Conservation (phyloP, 1,140 invertebrate species). For the Parasteatoda tepidariorum region DNA sequence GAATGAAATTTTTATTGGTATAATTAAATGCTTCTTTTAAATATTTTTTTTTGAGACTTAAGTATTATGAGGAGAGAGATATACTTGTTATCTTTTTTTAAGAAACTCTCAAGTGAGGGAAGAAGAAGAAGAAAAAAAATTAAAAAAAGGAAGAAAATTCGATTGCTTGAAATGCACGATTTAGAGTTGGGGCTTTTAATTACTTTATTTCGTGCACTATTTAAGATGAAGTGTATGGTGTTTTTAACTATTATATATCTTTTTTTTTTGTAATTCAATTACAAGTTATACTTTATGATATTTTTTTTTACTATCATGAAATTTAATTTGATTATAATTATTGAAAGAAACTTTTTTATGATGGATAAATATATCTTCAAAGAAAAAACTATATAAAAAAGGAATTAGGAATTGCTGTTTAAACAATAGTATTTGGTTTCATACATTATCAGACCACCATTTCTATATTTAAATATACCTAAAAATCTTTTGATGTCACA, state of each 20-base stretch:
- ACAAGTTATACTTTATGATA: background rate
- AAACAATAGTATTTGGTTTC: too few species aligned
- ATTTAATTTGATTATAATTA: background rate
- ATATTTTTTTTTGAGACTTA: slow-evolving; percentile 47
- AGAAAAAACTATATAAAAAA: too few species aligned
- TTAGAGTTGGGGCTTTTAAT: slow-evolving; percentile 32
- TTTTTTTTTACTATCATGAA: background rate
- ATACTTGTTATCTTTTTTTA: slow-evolving; percentile 43
- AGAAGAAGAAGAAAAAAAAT: background rate
- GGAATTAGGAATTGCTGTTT: too few species aligned
- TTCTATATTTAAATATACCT: too few species aligned
- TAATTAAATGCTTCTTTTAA: slow-evolving; percentile 60
- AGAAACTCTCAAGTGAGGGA: slow-evolving; percentile 32
- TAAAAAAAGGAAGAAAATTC: background rate
- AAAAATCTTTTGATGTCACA: too few species aligned
- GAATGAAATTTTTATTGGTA: slow-evolving; percentile 60
- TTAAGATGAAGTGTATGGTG: background rate
- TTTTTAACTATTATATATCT: background rate
- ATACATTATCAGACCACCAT: too few species aligned
- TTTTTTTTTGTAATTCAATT: background rate
- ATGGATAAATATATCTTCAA: too few species aligned
- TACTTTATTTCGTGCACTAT: slow-evolving; percentile 48
- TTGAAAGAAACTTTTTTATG: background rate
- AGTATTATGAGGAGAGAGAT: slow-evolving; percentile 31
- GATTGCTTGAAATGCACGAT: background rate